These are phyloP conservation scores for Pelosia muscerda DNA, from an alignment of 2,888 invertebrate genomes.

Conservation along the genomic window DNA sequence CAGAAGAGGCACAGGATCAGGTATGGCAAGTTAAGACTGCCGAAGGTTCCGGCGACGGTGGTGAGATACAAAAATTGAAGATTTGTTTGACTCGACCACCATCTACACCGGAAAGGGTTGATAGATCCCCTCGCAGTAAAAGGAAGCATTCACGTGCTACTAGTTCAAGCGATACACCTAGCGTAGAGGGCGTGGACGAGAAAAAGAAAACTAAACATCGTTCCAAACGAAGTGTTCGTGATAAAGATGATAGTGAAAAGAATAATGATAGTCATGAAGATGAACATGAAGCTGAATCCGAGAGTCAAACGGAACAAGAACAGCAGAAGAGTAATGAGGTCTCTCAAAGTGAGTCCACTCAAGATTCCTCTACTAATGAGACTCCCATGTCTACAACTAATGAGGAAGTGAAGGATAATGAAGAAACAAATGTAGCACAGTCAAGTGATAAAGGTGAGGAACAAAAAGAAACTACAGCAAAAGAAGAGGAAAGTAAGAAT, in stretches of 20 bases:
- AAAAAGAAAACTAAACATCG: conserved; percentile 78
- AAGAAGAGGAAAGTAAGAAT: conserved; percentile 37
- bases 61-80: conserved; percentile 89
- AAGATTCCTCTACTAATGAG: conserved; percentile 40
- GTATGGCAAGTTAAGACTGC: conserved; percentile 86
- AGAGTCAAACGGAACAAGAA: conserved; percentile 28
- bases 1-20: conserved; percentile 77
- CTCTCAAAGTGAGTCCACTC: conserved; percentile 59
- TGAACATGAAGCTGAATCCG: conserved; percentile 57
- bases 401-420: conserved; percentile 61
- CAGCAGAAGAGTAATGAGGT: conserved; percentile 57
- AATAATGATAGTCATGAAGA: conserved; percentile 71
- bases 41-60: conserved; percentile 78
- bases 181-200: conserved; percentile 78
- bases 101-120: conserved; percentile 83
- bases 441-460: conserved; percentile 43
- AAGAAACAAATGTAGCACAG: conserved; percentile 41
- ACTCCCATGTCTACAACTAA: conserved; percentile 69
- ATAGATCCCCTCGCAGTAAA: conserved; percentile 83
- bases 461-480: conserved; percentile 42
- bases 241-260: conserved; percentile 73
- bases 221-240: conserved; percentile 68
- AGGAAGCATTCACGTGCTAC: conserved; percentile 83
- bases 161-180: conserved; percentile 82
- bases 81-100: conserved; percentile 88